Conservation (phyloP, 2,113 vertebrate genomes). For the Elaphurus davidianus region DNA sequence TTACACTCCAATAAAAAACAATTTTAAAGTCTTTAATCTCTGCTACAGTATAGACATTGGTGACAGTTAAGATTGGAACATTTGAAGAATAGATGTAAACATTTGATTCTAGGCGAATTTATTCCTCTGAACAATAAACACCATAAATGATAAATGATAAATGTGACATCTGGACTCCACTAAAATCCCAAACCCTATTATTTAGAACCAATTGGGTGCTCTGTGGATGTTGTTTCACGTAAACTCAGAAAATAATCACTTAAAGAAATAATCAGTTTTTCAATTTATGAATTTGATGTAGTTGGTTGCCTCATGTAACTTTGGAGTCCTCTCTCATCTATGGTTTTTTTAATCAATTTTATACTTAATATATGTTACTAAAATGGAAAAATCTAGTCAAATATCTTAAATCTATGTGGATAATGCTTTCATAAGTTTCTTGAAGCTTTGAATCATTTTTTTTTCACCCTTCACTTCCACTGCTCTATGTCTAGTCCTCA, state of each 20-base stretch:
- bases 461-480: neutral
- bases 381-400: conserved; percentile 5
- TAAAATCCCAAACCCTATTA: conserved; percentile 27
- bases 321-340: neutral
- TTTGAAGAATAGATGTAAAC: neutral
- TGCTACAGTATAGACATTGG: neutral
- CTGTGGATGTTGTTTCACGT: neutral
- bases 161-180: neutral
- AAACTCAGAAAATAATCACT: conserved; percentile 35
- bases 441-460: neutral
- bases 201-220: conserved; percentile 3
- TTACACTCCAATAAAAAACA: neutral
- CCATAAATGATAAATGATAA: neutral
- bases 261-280: conserved; percentile 14
- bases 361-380: conserved; percentile 28
- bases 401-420: neutral
- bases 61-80: neutral
- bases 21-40: neutral
- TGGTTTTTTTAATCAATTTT: neutral
- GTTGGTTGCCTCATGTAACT: neutral
- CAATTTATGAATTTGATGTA: conserved; percentile 33
- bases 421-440: neutral
- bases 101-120: neutral
- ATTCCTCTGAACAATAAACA: neutral
- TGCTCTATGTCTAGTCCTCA: neutral